Evolutionary conservation across 2,888 invertebrate species (phyloP), one percentile per base, ranked within the genome.

Genomic region (Cryptophagus acutangulus): DNA sequence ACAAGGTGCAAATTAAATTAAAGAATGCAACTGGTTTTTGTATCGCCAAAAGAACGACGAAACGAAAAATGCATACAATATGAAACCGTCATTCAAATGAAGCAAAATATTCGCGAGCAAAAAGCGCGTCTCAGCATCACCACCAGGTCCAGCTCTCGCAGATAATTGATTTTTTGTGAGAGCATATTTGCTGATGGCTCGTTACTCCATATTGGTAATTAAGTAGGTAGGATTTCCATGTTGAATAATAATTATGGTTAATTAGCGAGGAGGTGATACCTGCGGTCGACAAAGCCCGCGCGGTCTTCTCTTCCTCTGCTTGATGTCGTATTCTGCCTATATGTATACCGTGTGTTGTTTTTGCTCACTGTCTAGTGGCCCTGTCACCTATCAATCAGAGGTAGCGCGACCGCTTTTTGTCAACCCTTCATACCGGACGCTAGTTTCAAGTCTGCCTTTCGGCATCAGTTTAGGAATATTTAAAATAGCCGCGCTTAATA

Each of bases 311-410:
- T n/a, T n/a, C n/a, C n/a, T n/a, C n/a, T n/a, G n/a, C n/a, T n/a
- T n/a, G n/a, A n/a, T n/a, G n/a, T n/a, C n/a, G n/a, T n/a, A n/a
- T n/a, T n/a, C n/a, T n/a, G n/a, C n/a, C n/a, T n/a, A n/a, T n/a
- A n/a, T n/a, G n/a, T n/a, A n/a, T n/a, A n/a, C n/a, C 24, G n/a
- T 13, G 10, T 17, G 33, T 35, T 37, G 43, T 69, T 68, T 67
- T 69, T 69, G 65, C 58, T 49, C 52, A 49, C 63, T 62, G 67
- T 68, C 67, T 67, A 66, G 65, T 57, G 64, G 59, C 55, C 57
- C 66, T 67, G 69, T 69, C 69, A 70, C 68, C 67, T 69, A 70
- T 70, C 69, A 70, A 70, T 70, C 69, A 69, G 63, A 59, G 59
- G 63, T 54, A 62, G 65, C 65, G 68, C 62, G 66, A 68, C 69